Percentiles rank a stretch among this genome's conserved stretches.
Evolutionary conservation across 2,113 vertebrate genomes (phyloP).

Genomic region (Propithecus coquereli): DNA sequence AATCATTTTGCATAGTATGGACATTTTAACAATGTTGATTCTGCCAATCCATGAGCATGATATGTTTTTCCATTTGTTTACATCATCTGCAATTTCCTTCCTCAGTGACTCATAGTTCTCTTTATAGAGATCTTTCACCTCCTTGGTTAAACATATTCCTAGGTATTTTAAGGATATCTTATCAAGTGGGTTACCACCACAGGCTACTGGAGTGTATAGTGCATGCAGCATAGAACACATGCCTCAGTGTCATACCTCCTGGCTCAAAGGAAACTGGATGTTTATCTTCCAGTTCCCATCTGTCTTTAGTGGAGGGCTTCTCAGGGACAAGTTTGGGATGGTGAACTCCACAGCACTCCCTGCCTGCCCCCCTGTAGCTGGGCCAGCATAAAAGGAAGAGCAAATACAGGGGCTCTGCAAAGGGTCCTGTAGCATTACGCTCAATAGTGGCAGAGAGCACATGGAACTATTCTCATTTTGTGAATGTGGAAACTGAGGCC

Average conservation of each 20-base stretch:
- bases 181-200: neutral
- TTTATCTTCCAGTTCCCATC: neutral
- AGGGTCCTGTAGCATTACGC: rapidly evolving
- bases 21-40: too few species aligned
- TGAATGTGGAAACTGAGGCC: neutral
- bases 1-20: too few species aligned
- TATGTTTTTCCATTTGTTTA: too few species aligned
- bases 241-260: neutral
- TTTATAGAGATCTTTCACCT: too few species aligned
- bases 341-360: neutral
- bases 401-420: neutral
- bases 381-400: neutral
- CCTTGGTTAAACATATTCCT: too few species aligned
- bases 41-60: too few species aligned
- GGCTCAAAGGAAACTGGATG: neutral
- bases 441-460: rapidly evolving
- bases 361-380: neutral
- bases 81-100: too few species aligned
- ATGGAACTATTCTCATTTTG: neutral
- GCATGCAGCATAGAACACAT: rapidly evolving
- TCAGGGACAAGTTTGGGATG: neutral
- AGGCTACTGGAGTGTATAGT: rapidly evolving
- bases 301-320: too few species aligned
- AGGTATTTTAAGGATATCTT: too few species aligned
- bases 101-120: too few species aligned